Conservation (phyloP, 2,113 vertebrate genomes). For the Aspiorhynchus laticeps region DNA sequence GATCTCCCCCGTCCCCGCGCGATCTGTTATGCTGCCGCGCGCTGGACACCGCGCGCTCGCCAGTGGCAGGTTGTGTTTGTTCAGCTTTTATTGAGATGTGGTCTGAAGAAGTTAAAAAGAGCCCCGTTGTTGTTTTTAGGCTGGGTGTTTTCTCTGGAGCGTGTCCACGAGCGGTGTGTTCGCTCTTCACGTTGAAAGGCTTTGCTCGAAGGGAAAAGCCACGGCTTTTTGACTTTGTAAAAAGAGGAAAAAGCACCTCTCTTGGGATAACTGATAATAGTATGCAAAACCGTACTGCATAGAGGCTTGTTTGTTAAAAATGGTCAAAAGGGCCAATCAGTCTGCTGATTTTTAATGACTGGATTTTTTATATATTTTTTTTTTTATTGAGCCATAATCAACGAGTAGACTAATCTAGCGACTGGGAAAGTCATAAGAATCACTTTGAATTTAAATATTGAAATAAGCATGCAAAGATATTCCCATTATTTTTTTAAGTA, state of each 20-base stretch:
- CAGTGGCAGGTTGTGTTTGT: slow-evolving; percentile 80
- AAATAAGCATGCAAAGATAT: not conserved
- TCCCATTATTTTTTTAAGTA: not conserved
- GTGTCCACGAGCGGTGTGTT: slow-evolving; percentile 68
- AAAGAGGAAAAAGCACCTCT: slow-evolving; percentile 58
- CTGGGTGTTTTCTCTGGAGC: slow-evolving; percentile 78
- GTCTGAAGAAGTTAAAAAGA: slow-evolving; percentile 82
- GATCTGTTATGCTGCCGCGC: not conserved
- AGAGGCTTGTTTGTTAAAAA: slow-evolving; percentile 8
- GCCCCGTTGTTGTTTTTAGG: slow-evolving; percentile 79
- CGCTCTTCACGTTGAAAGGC: slow-evolving; percentile 66
- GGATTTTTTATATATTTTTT: not conserved
- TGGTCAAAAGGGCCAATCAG: not conserved
- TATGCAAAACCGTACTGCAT: not conserved
- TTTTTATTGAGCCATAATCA: not conserved
- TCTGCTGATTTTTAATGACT: not conserved
- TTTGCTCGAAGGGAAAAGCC: slow-evolving; percentile 61
- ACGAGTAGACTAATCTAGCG: not conserved
- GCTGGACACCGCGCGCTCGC: slow-evolving; percentile 70
- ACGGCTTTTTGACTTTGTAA: slow-evolving; percentile 69
- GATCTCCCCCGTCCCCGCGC: not conserved
- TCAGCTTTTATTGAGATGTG: slow-evolving; percentile 85
- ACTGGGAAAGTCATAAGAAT: not conserved
- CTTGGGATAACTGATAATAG: slow-evolving; percentile 29
- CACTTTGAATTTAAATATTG: not conserved